Percentiles rank a stretch among this genome's conserved stretches.
These are phyloP conservation scores for Girardinichthys multiradiatus DNA, from an alignment of 2,113 vertebrate genomes.

Conservation along the genomic window DNA sequence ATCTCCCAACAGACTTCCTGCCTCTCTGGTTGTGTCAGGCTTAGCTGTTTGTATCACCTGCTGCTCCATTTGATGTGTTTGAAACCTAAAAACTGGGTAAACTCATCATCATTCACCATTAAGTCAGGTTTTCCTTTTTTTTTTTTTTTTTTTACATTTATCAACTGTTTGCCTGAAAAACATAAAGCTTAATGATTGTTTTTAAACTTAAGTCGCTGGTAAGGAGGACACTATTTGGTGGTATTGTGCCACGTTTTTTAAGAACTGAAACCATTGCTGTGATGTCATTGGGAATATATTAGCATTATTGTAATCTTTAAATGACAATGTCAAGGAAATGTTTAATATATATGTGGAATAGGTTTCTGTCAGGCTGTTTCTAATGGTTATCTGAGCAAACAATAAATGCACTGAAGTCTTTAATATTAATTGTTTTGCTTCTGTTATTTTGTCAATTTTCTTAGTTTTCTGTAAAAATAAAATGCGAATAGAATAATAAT, in stretches of 20 bases:
- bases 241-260: constrained; percentile 46
- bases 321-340: constrained; percentile 19
- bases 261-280: constrained; percentile 31
- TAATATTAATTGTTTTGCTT: constrained; percentile 18
- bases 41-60: constrained; percentile 39
- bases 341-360: constrained; percentile 69
- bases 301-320: constrained; percentile 59
- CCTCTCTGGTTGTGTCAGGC: constrained; percentile 34
- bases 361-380: constrained; percentile 65
- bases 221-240: constrained; percentile 35
- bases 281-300: constrained; percentile 30
- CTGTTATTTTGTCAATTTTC: background rate
- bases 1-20: constrained; percentile 38
- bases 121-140: background rate
- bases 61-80: constrained; percentile 27
- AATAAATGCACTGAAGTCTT: constrained; percentile 75
- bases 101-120: constrained; percentile 18
- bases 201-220: constrained; percentile 48
- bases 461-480: background rate
- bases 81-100: constrained; percentile 26
- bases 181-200: constrained; percentile 30
- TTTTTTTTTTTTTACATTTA: constrained; percentile 2
- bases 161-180: constrained; percentile 26
- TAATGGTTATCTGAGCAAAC: constrained; percentile 62
- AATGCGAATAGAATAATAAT: background rate